Evolutionary conservation across 1,140 invertebrate species (phyloP), one percentile per base, ranked within the genome.

Genomic region (Dreissena polymorpha): DNA sequence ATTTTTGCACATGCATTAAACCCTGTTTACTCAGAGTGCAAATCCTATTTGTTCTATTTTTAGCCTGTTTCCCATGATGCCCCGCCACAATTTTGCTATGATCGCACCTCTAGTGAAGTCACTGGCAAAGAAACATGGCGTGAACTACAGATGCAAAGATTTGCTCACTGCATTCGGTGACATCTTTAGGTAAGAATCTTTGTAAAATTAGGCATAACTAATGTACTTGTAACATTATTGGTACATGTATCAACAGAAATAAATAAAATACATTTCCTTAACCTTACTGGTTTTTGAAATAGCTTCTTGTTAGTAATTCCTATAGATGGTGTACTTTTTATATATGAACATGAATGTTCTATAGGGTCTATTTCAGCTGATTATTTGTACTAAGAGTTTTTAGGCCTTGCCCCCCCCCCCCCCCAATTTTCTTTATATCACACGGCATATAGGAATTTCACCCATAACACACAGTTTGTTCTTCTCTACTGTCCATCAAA

Each of bases 31-130:
- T n/a, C n/a, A n/a, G n/a, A n/a, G n/a, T n/a, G n/a, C n/a, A n/a
- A n/a, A n/a, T n/a, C n/a, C n/a, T n/a, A n/a, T 39, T 39, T 39
- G 39, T 81, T 83, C 83, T 39, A 65, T 39, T 88, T 89, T 51
- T 86, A 93, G 92, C 77, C 84, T 93, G 75, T 93, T 93, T 74
- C 93, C 93, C 25, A 92, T 89, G 13, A 93, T 93, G 93, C 92
- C 93, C 14, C 77, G 93, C 77, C 92, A 93, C 83, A 93, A 93
- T 76, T 88, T 90, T 29, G 89, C 90, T 69, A 93, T 93, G 85
- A 89, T 93, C 14, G 86, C 89, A 6, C 89, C 91, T 18, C 86
- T 92, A 39, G 92, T 93, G 7, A 86, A 90, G 77, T 91, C 91
- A 13, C 50, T 93, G 10, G 92, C 91, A 88, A 79, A 91, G 71